A percentile compares a stretch with the other conserved stretches of the same genome.
Evolutionary conservation across 92 coral and sea anemone species (phyloP).

Genomic region (Epizoanthus illoricatus): DNA sequence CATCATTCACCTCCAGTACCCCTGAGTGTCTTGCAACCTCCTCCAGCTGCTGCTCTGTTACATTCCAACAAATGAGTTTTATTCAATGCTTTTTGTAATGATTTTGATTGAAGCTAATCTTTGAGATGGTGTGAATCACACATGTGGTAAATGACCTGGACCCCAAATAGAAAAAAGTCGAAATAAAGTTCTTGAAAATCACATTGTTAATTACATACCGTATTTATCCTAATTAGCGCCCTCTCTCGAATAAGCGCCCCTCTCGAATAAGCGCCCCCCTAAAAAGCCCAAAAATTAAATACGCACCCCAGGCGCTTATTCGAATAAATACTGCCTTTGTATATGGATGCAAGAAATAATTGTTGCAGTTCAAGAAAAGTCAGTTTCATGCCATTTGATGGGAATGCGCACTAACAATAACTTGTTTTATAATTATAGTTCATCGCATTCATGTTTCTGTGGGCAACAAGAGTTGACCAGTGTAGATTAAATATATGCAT

Average conservation of each 20-base stretch:
- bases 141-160: conserved; percentile 1
- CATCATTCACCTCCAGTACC: conserved; percentile 36
- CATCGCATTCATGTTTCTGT: too few species aligned
- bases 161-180: background rate
- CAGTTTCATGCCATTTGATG: too few species aligned
- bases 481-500: background rate
- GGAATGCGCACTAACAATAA: too few species aligned
- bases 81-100: background rate
- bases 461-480: too few species aligned
- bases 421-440: too few species aligned
- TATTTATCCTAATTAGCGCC: too few species aligned
- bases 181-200: background rate
- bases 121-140: background rate
- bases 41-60: conserved; percentile 33
- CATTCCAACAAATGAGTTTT: conserved; percentile 11
- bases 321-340: too few species aligned
- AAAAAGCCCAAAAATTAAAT: too few species aligned
- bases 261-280: too few species aligned
- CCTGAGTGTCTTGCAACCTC: conserved; percentile 41
- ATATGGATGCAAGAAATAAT: background rate
- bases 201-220: background rate
- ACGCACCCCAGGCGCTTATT: too few species aligned
- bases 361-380: background rate
- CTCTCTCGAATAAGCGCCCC: too few species aligned
- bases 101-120: background rate